Evolutionary conservation across 2,888 invertebrate genomes (phyloP), one percentile per base, ranked within the genome.

Genomic region (Maniola hyperantus): DNA sequence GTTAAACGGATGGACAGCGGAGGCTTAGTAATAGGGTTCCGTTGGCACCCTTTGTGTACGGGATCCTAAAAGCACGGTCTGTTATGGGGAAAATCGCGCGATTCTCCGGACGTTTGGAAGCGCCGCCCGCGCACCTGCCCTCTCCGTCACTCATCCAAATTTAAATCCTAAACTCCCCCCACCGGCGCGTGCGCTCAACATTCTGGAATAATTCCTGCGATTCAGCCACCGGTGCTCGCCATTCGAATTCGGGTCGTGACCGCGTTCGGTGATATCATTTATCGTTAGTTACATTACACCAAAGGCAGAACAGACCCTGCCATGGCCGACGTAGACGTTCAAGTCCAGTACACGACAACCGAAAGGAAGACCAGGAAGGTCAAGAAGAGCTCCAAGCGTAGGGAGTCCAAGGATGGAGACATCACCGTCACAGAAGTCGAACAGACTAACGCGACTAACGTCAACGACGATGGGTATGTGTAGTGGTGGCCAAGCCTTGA

Each of bases 351-450:
- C 88, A 96, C 96, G 85, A 95, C 96, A 85, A 96, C 97, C 82
- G 96, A 97, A 92, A 95, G 97, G 87, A 97, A 97, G 90, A 97
- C 97, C 94, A 96, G 97, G 93, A 97, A 97, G 94, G 97, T 97
- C 93, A 95, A 96, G 78, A 95, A 95, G 84, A 95, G 96, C 83
- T 95, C 96, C 80, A 95, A 96, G 89, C 95, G 96, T 85, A 96
- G 96, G 91, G 95, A 95, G 84, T 94, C 94, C 73, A 95, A 95
- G 85, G 95, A 95, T 83, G 94, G 95, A 82, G 97, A 97, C 89
- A 95, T 97, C 87, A 95, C 96, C 91, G 96, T 97, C 90, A 96
- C 96, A 79, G 97, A 97, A 92, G 88, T 96, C 86, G 95, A 95
- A 80, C 95, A 95, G 89, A 94, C 94, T 87, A 93, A 91, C 88